Conservation (phyloP, 2,797 vertebrate species). For the Xenentodon cancila region DNA sequence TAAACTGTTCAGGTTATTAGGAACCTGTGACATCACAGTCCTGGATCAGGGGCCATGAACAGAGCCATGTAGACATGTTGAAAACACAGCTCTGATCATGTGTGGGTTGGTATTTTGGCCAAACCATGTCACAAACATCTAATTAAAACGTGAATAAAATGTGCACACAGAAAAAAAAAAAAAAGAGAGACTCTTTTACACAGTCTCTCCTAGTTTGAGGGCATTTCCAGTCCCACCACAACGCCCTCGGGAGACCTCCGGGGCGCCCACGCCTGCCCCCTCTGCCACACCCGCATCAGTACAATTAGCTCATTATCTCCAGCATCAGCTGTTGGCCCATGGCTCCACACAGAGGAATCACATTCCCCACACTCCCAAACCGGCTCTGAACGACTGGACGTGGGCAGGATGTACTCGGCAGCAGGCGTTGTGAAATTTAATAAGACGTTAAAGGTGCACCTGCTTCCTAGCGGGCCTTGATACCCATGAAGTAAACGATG, state of each 20-base stretch:
- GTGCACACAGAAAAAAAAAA: not conserved
- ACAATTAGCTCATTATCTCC: constrained; percentile 64
- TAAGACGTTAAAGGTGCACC: constrained; percentile 55
- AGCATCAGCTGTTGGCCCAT: constrained; percentile 65
- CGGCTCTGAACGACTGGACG: not conserved
- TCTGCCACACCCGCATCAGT: constrained; percentile 82
- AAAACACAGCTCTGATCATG: too few relatives aligned
- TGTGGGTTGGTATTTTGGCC: too few relatives aligned
- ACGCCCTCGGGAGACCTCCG: constrained; percentile 32
- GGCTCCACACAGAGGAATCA: constrained; percentile 31
- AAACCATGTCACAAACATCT: too few relatives aligned
- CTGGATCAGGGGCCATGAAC: too few relatives aligned
- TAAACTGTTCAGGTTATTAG: too few relatives aligned
- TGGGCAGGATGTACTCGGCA: constrained; percentile 12
- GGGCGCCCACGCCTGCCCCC: constrained; percentile 66
- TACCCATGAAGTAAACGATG: constrained; percentile 48
- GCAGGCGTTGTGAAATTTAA: constrained; percentile 2
- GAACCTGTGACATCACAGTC: too few relatives aligned
- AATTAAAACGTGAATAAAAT: too few relatives aligned
- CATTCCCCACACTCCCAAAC: constrained; percentile 10
- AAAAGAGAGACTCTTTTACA: not conserved
- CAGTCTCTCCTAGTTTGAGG: not conserved
- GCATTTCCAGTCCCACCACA: constrained; percentile 13
- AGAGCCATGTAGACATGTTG: too few relatives aligned
- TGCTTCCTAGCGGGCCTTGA: constrained; percentile 63